Evolutionary conservation across 2,113 vertebrate species (phyloP).

Genomic region (Piaya cayana): DNA sequence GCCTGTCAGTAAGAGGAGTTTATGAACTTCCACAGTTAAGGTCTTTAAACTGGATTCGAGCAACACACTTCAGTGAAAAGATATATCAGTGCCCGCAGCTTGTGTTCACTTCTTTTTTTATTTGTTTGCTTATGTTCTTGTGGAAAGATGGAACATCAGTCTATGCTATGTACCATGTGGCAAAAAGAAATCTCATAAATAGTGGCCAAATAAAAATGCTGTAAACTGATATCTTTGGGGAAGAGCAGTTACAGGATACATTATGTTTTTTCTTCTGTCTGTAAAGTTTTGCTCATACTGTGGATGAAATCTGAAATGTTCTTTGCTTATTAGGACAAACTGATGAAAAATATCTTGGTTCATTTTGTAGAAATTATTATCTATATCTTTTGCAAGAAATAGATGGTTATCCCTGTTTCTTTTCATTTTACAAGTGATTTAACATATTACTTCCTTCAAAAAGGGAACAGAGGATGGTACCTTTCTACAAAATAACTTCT

Average conservation of each 20-base stretch:
- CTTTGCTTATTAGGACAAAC: neutral
- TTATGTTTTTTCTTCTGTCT: neutral
- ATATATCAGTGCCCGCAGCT: neutral
- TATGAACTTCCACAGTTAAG: neutral
- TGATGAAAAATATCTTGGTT: neutral
- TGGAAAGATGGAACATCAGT: neutral
- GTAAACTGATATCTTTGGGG: neutral
- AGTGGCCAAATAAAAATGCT: neutral
- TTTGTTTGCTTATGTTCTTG: conserved; percentile 3
- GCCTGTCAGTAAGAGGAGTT: neutral
- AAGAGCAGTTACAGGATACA: neutral
- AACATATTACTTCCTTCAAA: neutral
- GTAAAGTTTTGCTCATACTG: neutral
- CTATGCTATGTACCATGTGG: neutral
- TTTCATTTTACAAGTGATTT: conserved; percentile 12
- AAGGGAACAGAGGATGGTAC: neutral
- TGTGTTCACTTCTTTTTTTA: conserved; percentile 8
- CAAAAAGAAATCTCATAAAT: neutral
- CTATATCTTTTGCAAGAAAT: neutral
- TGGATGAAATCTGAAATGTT: neutral
- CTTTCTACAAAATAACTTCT: neutral
- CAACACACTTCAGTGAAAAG: neutral
- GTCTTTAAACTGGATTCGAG: neutral
- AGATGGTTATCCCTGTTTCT: neutral
- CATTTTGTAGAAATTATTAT: neutral